Evolutionary conservation across 2,797 vertebrate genomes (phyloP), one percentile per base, ranked within the genome.

Genomic region (Podarcis lilfordi): DNA sequence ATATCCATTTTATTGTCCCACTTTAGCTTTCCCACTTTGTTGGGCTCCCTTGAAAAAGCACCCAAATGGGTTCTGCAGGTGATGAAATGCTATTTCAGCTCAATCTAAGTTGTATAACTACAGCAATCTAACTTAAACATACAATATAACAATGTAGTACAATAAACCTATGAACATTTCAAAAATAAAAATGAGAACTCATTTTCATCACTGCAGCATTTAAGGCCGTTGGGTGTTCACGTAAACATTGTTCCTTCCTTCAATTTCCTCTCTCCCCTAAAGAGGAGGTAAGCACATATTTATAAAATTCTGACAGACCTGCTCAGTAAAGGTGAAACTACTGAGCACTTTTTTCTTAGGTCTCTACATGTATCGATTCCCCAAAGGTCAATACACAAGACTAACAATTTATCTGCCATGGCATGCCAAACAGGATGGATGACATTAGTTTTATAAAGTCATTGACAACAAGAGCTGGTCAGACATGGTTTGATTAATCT

Each of bases 1-100:
- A 93, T 94, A 95, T 95, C 77, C 88, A 89, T 93, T 94, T 95
- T 93, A 93, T 84, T 90, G 83, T 86, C 75, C 86, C 50, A 55
- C 50, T 15, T 55, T 55, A 55, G 50, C 50, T 55, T 55, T 55
- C 13, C 50, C 50, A 55, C 50, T 55, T 55, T 55, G 50, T 55
- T 55, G 50, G 10, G 11, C 8, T 35, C 8, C 7, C 45, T 23
- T 55, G 4, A 13, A 71, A 71, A 74, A 72, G 55, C 45, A 72
- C 32, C 71, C 25, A 74, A n/a, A 74, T 55, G 55, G n/a, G 21
- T 32, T 74, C 35, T 74, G 45, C 19, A 35, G 69, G 25, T 84
- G 45, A 11, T 37, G 25, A 78, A 32, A 79, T 61, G 8, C 27
- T 55, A 35, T 72, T 72, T 71, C 15, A 72, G 21, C 25, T 80